Base-by-base conservation (phyloP, 2,888 invertebrate species). In the Zhengitettix transpicula region DNA sequence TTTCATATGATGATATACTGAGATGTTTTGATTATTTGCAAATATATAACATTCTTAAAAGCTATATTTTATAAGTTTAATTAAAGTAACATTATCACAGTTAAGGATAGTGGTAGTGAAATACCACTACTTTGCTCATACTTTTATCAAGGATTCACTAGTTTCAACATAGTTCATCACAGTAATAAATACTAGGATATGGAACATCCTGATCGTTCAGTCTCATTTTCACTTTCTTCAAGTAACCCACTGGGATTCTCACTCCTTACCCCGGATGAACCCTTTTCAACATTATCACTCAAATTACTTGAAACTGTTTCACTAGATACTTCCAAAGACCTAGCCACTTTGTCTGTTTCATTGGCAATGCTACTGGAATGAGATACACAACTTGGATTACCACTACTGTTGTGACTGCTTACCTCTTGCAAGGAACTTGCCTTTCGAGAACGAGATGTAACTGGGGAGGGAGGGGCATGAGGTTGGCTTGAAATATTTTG, bases 371-470 rank as follows among this genome's bases (percentile, higher is more conserved):
- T 52, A 17, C 52, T 59, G 8, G 59, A n/a, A 15, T 14, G 40
- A 14, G 40, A 52, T 28, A 17, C 15, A 47, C 47, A 47, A 14
- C 14, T 47, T 1, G 40, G 14, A 9, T 52, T 40, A 28, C 55
- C 59, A 14, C n/a, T 14, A 52, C 42, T 59, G 28, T 44, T 11
- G 12, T 57, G 57, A 40, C 47, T 57, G 10, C 58, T 52, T 15
- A 61, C 65, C 61, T 73, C 73, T 54, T 70, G 69, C 65, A 70
- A 73, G 57, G 71, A 70, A 66, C 73, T 74, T 58, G 69, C 67
- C 61, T 71, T 71, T 1, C 73, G 68, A 40, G 72, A 71, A 28
- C 73, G 67, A 16, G 67, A 61, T 10, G 66, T 66, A 15, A 65
- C 63, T 40, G 71, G 69, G 9, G 70, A 65, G n/a, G 56, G 69